Evolutionary conservation across 2,888 invertebrate species (phyloP).

Genomic region (Isoperla grammatica): DNA sequence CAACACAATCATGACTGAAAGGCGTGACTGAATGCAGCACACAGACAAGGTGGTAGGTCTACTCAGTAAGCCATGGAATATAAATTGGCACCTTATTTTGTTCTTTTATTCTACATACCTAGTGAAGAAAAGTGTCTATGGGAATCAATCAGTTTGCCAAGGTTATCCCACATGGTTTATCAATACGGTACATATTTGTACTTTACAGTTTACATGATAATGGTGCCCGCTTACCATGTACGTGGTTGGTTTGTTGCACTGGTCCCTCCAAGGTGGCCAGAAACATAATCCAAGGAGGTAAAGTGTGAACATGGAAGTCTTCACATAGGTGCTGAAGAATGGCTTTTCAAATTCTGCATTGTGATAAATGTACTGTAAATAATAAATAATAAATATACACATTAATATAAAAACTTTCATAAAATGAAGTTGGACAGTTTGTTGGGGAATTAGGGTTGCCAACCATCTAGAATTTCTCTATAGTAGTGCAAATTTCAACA

Average conservation of each 20-base stretch:
- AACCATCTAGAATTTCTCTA: too few relatives aligned
- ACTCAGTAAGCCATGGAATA: too few relatives aligned
- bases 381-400: conserved; percentile 30
- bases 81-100: too few relatives aligned
- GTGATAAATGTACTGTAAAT: conserved; percentile 73
- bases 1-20: neutral
- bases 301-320: conserved; percentile 88
- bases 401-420: too few relatives aligned
- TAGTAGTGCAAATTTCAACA: too few relatives aligned
- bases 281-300: conserved; percentile 86
- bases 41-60: too few relatives aligned
- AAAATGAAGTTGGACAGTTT: neutral
- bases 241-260: conserved; percentile 64
- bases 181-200: too few relatives aligned
- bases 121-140: too few relatives aligned
- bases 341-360: conserved; percentile 87
- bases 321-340: conserved; percentile 92
- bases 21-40: neutral
- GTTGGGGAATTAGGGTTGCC: neutral
- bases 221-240: conserved; percentile 76
- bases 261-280: conserved; percentile 85
- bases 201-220: too few relatives aligned
- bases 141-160: too few relatives aligned
- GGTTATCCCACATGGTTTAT: too few relatives aligned
- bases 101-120: too few relatives aligned